phyloP scores from a whole-genome alignment of 1,140 invertebrate species.

The Ridgeia piscesae region DNA sequence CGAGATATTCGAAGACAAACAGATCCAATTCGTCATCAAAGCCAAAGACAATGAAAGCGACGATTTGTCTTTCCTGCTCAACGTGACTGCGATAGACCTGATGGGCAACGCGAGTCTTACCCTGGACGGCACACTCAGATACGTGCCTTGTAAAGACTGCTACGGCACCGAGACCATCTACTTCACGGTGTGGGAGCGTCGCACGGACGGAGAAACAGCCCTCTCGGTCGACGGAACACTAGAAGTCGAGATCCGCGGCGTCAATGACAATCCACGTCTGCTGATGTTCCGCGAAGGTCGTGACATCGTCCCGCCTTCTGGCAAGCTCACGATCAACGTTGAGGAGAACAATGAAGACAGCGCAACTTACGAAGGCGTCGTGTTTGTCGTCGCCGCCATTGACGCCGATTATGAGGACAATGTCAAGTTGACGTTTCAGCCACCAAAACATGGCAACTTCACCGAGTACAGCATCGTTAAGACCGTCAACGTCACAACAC shows the following conservation, averaged over 20 bases:
- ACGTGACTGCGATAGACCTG: background rate
- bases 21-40: background rate
- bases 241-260: background rate
- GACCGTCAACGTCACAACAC: background rate
- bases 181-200: background rate
- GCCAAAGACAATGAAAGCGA: background rate
- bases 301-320: background rate
- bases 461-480: background rate
- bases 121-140: background rate
- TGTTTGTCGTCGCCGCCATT: background rate
- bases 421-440: background rate
- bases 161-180: background rate
- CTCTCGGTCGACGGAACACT: background rate
- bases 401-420: background rate
- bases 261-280: background rate
- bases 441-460: slow-evolving; percentile 3
- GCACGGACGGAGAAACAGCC: background rate
- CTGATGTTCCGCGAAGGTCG: background rate
- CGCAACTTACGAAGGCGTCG: background rate
- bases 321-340: background rate
- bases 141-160: background rate
- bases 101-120: background rate
- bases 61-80: background rate
- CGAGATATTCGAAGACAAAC: background rate
- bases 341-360: slow-evolving; percentile 9